Evolutionary conservation across 2,888 invertebrate species (phyloP).

Genomic region (Cheiracanthium punctorium): DNA sequence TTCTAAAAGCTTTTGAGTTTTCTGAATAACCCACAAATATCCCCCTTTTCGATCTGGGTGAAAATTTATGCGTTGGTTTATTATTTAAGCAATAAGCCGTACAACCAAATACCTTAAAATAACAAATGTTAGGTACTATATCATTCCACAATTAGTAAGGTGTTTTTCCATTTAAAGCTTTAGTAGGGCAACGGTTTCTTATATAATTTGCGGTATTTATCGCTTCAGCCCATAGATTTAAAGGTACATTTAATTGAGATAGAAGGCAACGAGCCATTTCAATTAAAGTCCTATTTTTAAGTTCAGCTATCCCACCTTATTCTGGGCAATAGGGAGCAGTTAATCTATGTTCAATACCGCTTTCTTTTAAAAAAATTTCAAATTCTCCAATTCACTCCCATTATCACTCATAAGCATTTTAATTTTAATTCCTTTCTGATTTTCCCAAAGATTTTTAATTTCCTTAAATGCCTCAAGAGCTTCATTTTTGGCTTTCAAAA

Average conservation of each 20-base stretch:
- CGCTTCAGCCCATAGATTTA: conserved; percentile 72
- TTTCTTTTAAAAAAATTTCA: conserved; percentile 40
- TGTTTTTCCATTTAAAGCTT: conserved; percentile 47
- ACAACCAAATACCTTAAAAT: conserved; percentile 70
- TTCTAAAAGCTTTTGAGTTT: conserved; percentile 5
- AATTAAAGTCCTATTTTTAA: conserved; percentile 71
- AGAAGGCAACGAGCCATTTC: conserved; percentile 70
- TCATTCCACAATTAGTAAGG: conserved; percentile 67
- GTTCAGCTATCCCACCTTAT: conserved; percentile 72
- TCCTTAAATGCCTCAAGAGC: conserved; percentile 12
- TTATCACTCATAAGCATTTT: conserved; percentile 50
- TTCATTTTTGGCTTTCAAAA: conserved; percentile 3
- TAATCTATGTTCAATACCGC: conserved; percentile 68
- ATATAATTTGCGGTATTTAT: conserved; percentile 70
- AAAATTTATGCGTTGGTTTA: conserved; percentile 6
- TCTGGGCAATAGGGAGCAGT: conserved; percentile 53
- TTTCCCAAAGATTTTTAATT: conserved; percentile 1
- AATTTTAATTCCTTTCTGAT: conserved; percentile 13
- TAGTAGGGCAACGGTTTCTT: conserved; percentile 65
- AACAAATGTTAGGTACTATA: conserved; percentile 55
- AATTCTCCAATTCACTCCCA: conserved; percentile 67
- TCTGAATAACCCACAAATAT: not conserved
- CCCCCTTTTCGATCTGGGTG: not conserved
- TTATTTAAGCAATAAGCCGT: conserved; percentile 55
- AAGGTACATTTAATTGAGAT: conserved; percentile 46